These are phyloP conservation scores for Spinus olivaceus DNA, from an alignment of 2,797 vertebrate genomes.

Conservation along the genomic window DNA sequence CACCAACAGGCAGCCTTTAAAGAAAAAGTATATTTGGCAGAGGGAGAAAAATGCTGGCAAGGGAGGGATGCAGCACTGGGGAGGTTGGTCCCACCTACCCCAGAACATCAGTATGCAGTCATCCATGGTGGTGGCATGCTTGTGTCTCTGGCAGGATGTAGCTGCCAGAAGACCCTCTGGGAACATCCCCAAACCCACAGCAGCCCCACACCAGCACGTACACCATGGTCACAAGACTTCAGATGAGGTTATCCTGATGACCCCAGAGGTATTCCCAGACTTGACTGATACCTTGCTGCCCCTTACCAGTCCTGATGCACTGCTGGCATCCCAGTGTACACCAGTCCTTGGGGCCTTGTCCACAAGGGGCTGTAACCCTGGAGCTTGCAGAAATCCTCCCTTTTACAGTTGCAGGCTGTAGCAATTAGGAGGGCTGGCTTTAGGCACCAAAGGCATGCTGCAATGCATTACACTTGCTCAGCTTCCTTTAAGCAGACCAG, in stretches of 20 bases:
- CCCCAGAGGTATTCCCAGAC: background rate
- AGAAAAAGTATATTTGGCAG: background rate
- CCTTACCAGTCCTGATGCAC: background rate
- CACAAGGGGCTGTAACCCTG: background rate
- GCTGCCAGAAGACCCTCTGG: background rate
- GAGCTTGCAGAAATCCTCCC: background rate
- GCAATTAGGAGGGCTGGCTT: background rate
- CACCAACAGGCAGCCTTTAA: background rate
- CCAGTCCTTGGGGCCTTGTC: accelerated
- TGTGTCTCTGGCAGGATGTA: background rate
- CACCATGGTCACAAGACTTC: background rate
- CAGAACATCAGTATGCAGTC: background rate
- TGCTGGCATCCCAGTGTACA: background rate
- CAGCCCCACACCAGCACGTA: background rate
- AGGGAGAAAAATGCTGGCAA: background rate
- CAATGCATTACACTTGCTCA: background rate
- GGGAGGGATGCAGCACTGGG: accelerated
- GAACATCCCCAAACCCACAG: background rate
- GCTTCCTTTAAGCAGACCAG: background rate
- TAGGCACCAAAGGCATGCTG: accelerated
- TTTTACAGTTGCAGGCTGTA: background rate
- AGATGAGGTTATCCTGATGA: background rate
- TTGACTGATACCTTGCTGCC: background rate
- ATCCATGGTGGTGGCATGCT: too few relatives aligned
- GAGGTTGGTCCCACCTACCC: background rate